Evolutionary conservation across 2,113 vertebrate genomes (phyloP), one percentile per base, ranked within the genome.

Genomic region (Silurus meridionalis): DNA sequence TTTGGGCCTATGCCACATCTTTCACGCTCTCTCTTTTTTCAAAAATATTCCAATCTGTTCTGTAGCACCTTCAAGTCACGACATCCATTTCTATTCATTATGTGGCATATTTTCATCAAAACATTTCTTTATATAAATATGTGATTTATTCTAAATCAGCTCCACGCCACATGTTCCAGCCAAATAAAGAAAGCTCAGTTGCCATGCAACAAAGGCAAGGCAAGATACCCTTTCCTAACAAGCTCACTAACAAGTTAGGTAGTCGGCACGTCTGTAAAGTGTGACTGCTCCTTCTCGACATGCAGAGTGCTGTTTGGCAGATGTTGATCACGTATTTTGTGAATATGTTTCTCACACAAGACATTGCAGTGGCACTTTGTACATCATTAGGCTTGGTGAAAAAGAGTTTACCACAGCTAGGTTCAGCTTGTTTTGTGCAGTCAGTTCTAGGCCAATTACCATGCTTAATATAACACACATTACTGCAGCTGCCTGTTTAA

Each of bases 121-220:
- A 78, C 25, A n/a, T 46, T 46, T 69, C 25, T 85, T 63, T 67
- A 75, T 55, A 60, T 52, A 80, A 69, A 78, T 58, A 67, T 80
- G 28, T 80, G 17, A 69, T 80, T 80, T 46, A 80, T 67, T 67
- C 21, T 80, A 58, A 85, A 63, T 85, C 72, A 37, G 28, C 37
- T 9, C 46, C 13, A 7, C 1, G 25, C 60, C 46, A 53, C 60
- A 23, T 1, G 4, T 28, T 19, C n/a, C 10, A 58, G 61, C 8
- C 48, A 79, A 78, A 79, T 61, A 83, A 55, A 57, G 37, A 25
- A 63, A 71, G 14, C 64, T n/a, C 52, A 48, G 84, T 85, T 85
- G 84, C 84, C 63, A 85, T 25, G 52, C 84, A 78, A 85, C 84
- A 80, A 55, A 69, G n/a, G 63, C 84, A 37, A 80, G 14, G 25